phyloP scores from a whole-genome alignment of 2,797 vertebrate genomes.

The Tarsius wallacei region DNA sequence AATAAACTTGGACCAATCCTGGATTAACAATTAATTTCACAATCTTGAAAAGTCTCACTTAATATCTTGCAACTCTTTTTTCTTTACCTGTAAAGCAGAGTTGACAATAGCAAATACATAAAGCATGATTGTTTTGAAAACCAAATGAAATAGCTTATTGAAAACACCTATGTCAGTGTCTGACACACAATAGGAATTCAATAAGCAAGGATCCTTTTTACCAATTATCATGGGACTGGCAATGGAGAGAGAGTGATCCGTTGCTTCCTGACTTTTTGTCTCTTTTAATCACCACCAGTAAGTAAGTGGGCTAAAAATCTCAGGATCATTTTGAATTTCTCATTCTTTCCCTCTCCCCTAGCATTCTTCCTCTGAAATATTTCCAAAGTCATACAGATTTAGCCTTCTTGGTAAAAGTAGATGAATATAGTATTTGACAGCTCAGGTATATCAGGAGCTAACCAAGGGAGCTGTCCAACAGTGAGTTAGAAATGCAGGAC shows the following conservation, averaged over 20 bases:
- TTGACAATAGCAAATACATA: neutral
- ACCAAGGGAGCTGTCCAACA: conserved; percentile 70
- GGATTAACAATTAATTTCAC: neutral
- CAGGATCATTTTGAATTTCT: neutral
- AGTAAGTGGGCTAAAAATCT: neutral
- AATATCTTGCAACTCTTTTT: neutral
- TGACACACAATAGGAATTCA: neutral
- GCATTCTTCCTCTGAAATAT: neutral
- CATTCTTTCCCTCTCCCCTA: neutral
- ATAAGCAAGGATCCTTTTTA: neutral
- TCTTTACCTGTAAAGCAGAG: neutral
- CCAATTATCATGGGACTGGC: neutral
- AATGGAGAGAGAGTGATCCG: neutral
- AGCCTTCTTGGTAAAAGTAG: neutral
- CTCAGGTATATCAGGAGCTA: neutral
- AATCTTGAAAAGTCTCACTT: conserved; percentile 38
- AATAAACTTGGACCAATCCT: conserved; percentile 11
- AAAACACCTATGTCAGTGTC: neutral
- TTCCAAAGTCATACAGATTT: neutral
- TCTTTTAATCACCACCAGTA: conserved; percentile 10
- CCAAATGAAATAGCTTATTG: neutral
- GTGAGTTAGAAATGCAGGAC: neutral
- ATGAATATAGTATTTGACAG: neutral
- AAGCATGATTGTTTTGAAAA: conserved; percentile 11
- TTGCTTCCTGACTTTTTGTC: neutral